Evolutionary conservation across 1,140 invertebrate genomes (phyloP).

Genomic region (Danaus plexippus): DNA sequence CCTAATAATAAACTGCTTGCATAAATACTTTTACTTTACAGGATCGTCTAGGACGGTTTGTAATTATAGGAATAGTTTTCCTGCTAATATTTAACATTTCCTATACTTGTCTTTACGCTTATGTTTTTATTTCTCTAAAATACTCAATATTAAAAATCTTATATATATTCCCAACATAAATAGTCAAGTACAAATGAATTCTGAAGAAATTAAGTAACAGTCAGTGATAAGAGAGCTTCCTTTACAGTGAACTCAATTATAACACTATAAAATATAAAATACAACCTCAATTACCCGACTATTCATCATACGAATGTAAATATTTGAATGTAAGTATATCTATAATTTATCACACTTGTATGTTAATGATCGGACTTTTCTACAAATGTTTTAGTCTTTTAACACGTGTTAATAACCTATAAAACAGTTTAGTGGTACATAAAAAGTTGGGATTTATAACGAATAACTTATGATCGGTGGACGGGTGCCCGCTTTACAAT

Average conservation of each 20-base stretch:
- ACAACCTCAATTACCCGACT: conserved; percentile 30
- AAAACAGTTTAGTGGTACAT: conserved; percentile 69
- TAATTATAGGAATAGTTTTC: not conserved
- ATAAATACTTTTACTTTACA: not conserved
- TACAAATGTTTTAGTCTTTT: conserved; percentile 65
- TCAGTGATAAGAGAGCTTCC: too few species aligned
- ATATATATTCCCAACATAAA: too few species aligned
- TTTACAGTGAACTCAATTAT: conserved; percentile 16
- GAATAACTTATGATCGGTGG: conserved; percentile 56
- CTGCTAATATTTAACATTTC: too few species aligned
- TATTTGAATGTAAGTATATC: conserved; percentile 25
- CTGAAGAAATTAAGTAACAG: too few species aligned
- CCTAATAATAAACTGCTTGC: conserved; percentile 2
- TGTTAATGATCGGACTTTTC: conserved; percentile 63
- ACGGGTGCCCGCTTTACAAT: conserved; percentile 43
- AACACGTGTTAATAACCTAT: conserved; percentile 71
- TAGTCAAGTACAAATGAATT: too few species aligned
- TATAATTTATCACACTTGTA: conserved; percentile 51
- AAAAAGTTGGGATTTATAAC: conserved; percentile 69
- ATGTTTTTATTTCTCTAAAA: too few species aligned
- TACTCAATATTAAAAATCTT: too few species aligned
- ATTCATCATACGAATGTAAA: conserved; percentile 31
- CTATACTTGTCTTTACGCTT: too few species aligned
- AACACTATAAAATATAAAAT: conserved; percentile 28
- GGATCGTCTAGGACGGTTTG: not conserved